Conservation (phyloP, 2,113 vertebrate species). For the Sinosuthora webbiana region DNA sequence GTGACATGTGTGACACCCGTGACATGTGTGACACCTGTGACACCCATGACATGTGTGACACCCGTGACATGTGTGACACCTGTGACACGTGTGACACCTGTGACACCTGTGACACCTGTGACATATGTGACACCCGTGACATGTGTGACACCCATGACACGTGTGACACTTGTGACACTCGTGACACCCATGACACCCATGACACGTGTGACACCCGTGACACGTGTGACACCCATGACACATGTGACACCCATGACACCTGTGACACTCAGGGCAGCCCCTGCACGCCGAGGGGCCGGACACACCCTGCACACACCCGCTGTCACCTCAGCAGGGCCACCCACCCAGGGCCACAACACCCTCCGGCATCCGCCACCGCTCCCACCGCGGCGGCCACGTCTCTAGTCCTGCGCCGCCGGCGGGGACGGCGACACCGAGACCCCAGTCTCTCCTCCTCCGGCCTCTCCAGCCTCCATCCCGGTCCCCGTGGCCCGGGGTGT, state of each 20-base stretch:
- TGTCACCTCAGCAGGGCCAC: background rate
- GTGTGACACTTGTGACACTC: no score
- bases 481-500: background rate
- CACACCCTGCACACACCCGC: rapidly evolving
- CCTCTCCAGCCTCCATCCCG: background rate
- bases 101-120: no score
- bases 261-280: rapidly evolving
- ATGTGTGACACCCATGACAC: no score
- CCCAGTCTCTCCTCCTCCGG: background rate
- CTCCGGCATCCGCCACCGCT: rapidly evolving
- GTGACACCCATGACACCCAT: no score
- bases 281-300: rapidly evolving
- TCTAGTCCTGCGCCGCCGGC: background rate
- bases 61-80: no score
- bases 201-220: background rate
- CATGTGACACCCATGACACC: no score
- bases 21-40: no score
- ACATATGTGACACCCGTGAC: no score
- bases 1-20: no score
- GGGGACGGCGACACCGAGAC: rapidly evolving
- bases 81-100: no score
- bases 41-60: no score
- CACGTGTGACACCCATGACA: no score
- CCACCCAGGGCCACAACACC: rapidly evolving
- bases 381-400: rapidly evolving